Base-by-base conservation (phyloP, 2,113 vertebrate genomes). In the Pedionomus torquatus region DNA sequence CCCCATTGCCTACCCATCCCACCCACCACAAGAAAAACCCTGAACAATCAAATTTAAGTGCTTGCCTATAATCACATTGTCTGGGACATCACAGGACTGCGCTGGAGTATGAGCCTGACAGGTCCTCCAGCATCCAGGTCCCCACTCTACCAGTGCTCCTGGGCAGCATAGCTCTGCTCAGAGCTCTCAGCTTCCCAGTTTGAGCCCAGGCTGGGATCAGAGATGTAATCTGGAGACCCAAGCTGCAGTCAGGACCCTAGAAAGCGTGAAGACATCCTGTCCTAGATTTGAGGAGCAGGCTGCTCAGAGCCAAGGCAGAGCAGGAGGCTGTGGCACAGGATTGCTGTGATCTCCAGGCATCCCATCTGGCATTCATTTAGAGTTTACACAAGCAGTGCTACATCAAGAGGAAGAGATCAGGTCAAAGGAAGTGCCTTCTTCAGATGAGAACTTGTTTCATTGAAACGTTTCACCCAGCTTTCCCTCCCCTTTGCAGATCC, bases 221-320 rank as follows among this genome's bases (percentile, higher is more conserved):
- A 68, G 58, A 30, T n/a, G 18, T 20, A 28, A 43, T 69, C 74
- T 3, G 30, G 35, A 79, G 44, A 74, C 14, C 8, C 46, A 33
- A 16, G 19, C 3, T 33, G 11, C 69, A 57, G 43, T 12, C 39
- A 92, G 57, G 48, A 88, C 66, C 54, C 70, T 6, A 19, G 41
- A 26, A 72, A 52, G 46, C 1, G 7, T 70, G 86, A 95, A 71
- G 79, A 89, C 75, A 95, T 43, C 21, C 44, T 70, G 68, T 26
- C 92, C 94, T 64, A 83, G 85, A 76, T 97, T 31, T 23, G 71
- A 77, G 78, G 65, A 93, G 66, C 66, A 37, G 44, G 58, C 13
- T 52, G 79, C 66, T 75, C 4, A 0, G 25, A 75, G 79, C 37
- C 46, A 49, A 58, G 37, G 28, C 21, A 52, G 43, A 79, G 46